Evolutionary conservation across 2,888 invertebrate species (phyloP).

Genomic region (Hirudinaria manillensis): DNA sequence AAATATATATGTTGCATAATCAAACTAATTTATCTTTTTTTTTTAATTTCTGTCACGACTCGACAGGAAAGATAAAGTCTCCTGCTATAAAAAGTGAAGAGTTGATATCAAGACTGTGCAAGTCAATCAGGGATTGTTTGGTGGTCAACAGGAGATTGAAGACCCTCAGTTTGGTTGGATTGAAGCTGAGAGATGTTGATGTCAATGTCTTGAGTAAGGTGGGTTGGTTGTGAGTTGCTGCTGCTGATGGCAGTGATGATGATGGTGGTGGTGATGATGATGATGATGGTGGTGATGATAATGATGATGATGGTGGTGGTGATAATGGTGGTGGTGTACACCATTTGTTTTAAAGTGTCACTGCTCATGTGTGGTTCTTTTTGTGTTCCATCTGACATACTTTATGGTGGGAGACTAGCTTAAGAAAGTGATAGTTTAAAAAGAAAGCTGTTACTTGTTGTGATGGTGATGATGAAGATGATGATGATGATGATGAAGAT

Average conservation of each 20-base stretch:
- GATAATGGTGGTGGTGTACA: neutral
- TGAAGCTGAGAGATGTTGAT: constrained; percentile 50
- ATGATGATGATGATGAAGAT: too few species aligned
- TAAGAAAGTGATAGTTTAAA: too few species aligned
- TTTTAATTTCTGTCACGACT: too few species aligned
- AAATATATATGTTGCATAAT: too few species aligned
- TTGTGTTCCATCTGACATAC: neutral
- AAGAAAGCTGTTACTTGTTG: too few species aligned
- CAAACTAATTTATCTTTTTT: too few species aligned
- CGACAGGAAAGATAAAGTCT: neutral
- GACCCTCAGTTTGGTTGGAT: constrained; percentile 50
- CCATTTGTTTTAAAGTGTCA: neutral
- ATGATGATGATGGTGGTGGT: too few species aligned
- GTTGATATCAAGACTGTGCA: constrained; percentile 50
- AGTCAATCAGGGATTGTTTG: constrained; percentile 50
- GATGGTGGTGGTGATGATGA: neutral
- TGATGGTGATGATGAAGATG: too few species aligned
- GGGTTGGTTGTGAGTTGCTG: neutral
- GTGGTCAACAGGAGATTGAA: constrained; percentile 45
- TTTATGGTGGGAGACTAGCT: too few species aligned
- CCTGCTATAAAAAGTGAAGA: constrained; percentile 39
- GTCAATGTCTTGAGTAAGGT: constrained; percentile 22
- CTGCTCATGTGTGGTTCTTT: neutral
- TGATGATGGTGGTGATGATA: too few species aligned
- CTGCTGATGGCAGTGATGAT: too few species aligned